Conservation (phyloP, 2,113 vertebrate species). For the Melanotaenia duboulayi region DNA sequence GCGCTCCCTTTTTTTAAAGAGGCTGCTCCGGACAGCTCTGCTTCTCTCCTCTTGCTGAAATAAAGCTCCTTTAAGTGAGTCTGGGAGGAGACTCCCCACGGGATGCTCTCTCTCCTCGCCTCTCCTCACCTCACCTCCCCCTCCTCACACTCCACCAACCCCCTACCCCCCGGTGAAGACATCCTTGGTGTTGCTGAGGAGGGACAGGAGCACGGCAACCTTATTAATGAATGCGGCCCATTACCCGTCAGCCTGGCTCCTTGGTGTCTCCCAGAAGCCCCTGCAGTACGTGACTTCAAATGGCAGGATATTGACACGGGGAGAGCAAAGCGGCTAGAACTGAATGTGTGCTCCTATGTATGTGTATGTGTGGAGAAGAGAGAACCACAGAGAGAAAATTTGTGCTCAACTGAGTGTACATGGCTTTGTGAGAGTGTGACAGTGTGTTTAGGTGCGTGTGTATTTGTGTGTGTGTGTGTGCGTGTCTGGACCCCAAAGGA, state of each 20-base stretch:
- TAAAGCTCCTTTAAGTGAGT: constrained; percentile 98
- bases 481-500: constrained; percentile 93
- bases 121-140: constrained; percentile 45
- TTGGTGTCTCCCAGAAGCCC: constrained; percentile 96
- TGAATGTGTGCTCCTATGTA: constrained; percentile 46
- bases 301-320: constrained; percentile 99
- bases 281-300: constrained; percentile 99
- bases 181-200: constrained; percentile 94
- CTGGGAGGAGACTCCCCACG: constrained; percentile 87
- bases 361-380: constrained; percentile 48
- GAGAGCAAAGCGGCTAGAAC: constrained; percentile 85
- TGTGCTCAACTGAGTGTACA: constrained; percentile 75
- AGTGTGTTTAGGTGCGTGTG: constrained; percentile 43
- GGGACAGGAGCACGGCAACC: constrained; percentile 97
- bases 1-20: constrained; percentile 86
- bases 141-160: constrained; percentile 53
- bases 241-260: constrained; percentile 99
- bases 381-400: constrained; percentile 70
- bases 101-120: constrained; percentile 71
- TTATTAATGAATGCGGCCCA: constrained; percentile 99
- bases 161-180: constrained; percentile 82
- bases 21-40: constrained; percentile 85
- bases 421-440: constrained; percentile 72
- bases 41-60: constrained; percentile 90
- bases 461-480: constrained; percentile 51